A percentile compares a stretch with the other conserved stretches of the same genome.
phyloP scores from a whole-genome alignment of 2,888 invertebrate species.

The Synergus japonicus region DNA sequence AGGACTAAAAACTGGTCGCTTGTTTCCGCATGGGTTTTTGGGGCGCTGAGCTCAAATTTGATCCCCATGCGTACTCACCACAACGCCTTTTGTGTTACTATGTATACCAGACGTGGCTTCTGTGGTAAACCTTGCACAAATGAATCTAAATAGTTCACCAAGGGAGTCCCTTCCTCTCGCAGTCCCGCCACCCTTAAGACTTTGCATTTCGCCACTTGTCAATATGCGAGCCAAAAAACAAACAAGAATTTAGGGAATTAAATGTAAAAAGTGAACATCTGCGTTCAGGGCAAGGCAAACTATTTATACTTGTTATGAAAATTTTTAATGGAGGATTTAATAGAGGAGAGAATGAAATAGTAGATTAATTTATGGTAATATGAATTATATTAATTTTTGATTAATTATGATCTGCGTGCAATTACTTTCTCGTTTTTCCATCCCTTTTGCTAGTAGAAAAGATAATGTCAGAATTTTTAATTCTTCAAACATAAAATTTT shows the following conservation, averaged over 20 bases:
- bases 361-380: no score
- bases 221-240: slow-evolving; percentile 2
- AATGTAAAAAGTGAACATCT: neutral
- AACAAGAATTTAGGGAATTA: slow-evolving; percentile 5
- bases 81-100: slow-evolving; percentile 60
- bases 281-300: neutral
- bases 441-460: no score
- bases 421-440: no score
- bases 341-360: neutral
- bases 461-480: no score
- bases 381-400: no score
- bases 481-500: no score
- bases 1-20: slow-evolving; percentile 55
- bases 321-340: neutral
- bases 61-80: slow-evolving; percentile 61
- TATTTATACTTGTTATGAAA: neutral
- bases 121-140: slow-evolving; percentile 61
- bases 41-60: slow-evolving; percentile 67
- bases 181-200: neutral
- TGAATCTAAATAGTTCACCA: slow-evolving; percentile 59
- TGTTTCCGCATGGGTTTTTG: slow-evolving; percentile 48
- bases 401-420: no score
- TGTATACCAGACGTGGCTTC: slow-evolving; percentile 50
- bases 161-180: slow-evolving; percentile 20
- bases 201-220: slow-evolving; percentile 18